Conservation (phyloP, 2,888 invertebrate species). For the Lasioglossum lativentre region DNA sequence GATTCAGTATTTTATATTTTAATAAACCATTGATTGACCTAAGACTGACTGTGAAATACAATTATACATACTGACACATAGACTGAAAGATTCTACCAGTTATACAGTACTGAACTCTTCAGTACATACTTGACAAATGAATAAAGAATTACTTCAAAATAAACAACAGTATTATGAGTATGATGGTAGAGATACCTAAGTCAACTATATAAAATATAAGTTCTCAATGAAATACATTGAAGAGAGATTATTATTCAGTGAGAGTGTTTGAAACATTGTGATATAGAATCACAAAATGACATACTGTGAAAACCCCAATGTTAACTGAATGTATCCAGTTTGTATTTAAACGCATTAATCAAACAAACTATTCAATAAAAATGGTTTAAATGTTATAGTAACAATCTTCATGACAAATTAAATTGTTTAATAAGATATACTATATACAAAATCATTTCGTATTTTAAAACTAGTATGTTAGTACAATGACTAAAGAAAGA, state of each 20-base stretch:
- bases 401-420: neutral
- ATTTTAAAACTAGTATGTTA: slow-evolving; percentile 26
- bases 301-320: neutral
- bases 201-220: neutral
- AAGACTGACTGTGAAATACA: slow-evolving; percentile 27
- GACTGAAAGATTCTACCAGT: slow-evolving; percentile 22
- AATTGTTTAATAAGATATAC: slow-evolving; percentile 43
- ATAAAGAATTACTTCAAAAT: neutral
- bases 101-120: neutral
- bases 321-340: neutral
- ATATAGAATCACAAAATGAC: neutral
- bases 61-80: slow-evolving; percentile 12
- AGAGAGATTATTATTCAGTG: slow-evolving; percentile 11
- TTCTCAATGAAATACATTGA: slow-evolving; percentile 6
- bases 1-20: slow-evolving; percentile 22
- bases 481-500: neutral
- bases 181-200: neutral
- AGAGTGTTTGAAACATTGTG: neutral
- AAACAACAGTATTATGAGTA: slow-evolving; percentile 29
- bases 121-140: neutral
- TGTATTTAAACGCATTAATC: neutral
- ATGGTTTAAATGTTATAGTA: neutral
- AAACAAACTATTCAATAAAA: slow-evolving; percentile 6
- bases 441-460: slow-evolving; percentile 41
- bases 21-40: slow-evolving; percentile 10